A percentile compares a stretch with the other conserved stretches of the same genome.
Evolutionary conservation across 2,888 invertebrate genomes (phyloP).

Genomic region (Spatulosminthurus flaviceps): DNA sequence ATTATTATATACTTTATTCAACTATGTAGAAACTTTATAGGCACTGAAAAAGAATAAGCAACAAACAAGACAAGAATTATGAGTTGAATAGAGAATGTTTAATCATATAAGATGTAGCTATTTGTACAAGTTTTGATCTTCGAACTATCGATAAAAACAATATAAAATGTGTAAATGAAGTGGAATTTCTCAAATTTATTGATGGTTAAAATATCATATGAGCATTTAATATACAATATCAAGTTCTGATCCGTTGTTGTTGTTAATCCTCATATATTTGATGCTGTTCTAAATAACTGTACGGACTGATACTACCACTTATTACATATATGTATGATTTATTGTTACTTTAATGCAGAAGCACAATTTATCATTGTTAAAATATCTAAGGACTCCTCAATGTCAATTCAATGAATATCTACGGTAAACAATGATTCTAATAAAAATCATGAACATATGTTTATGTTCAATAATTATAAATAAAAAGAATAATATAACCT

Average conservation of each 20-base stretch:
- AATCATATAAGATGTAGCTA: neutral
- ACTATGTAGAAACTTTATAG: no score
- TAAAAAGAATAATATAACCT: no score
- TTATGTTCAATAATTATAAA: no score
- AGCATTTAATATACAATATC: neutral
- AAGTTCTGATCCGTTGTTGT: neutral
- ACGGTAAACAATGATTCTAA: no score
- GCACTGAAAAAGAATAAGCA: neutral
- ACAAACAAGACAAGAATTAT: neutral
- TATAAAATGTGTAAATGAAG: neutral
- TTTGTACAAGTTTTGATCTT: slow-evolving; percentile 12
- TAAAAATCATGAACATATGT: no score
- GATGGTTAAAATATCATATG: neutral
- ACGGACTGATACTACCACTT: neutral
- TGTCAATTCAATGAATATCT: no score
- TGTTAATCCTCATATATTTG: neutral
- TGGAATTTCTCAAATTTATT: neutral
- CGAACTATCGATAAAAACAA: no score
- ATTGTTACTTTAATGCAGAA: neutral
- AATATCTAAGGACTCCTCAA: no score
- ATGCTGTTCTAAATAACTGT: neutral
- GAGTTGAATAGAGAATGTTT: neutral
- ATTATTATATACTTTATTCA: no score
- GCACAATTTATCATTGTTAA: slow-evolving; percentile 12
- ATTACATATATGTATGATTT: neutral